Conservation (phyloP, 2,888 invertebrate species). For the Harmothoe impar region DNA sequence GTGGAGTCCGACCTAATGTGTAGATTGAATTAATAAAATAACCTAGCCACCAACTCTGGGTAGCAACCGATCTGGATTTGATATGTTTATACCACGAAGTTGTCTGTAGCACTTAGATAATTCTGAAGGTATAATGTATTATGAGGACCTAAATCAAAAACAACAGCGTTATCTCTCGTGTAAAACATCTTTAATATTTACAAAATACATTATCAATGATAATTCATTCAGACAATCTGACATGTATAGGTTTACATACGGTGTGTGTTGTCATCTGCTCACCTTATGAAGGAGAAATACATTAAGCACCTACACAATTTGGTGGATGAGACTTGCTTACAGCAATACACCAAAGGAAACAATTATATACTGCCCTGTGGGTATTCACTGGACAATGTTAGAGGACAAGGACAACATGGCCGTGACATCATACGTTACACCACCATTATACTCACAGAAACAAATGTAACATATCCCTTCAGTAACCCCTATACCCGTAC, state of each 20-base stretch:
- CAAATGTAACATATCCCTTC: too few species aligned
- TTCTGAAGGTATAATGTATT: too few species aligned
- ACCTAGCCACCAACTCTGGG: too few species aligned
- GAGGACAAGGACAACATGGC: conserved; percentile 19
- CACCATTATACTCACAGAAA: not conserved
- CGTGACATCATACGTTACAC: not conserved
- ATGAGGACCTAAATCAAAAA: too few species aligned
- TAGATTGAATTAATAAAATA: too few species aligned
- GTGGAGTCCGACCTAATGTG: too few species aligned
- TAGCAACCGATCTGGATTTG: too few species aligned
- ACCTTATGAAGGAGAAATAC: not conserved
- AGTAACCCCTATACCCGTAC: too few species aligned
- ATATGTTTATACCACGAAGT: too few species aligned
- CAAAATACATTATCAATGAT: conserved; percentile 26
- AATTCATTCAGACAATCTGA: not conserved
- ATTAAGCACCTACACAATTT: conserved; percentile 1
- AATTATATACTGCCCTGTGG: not conserved
- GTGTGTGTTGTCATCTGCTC: not conserved
- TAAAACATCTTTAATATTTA: conserved; percentile 47
- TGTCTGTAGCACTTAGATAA: too few species aligned
- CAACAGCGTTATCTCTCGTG: not conserved
- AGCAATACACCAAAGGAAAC: conserved; percentile 37
- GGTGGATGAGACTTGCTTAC: conserved; percentile 4
- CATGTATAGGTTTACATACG: not conserved
- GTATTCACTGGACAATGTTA: not conserved